phyloP scores from a whole-genome alignment of 2,888 invertebrate genomes.

The Synergus gifuensis region DNA sequence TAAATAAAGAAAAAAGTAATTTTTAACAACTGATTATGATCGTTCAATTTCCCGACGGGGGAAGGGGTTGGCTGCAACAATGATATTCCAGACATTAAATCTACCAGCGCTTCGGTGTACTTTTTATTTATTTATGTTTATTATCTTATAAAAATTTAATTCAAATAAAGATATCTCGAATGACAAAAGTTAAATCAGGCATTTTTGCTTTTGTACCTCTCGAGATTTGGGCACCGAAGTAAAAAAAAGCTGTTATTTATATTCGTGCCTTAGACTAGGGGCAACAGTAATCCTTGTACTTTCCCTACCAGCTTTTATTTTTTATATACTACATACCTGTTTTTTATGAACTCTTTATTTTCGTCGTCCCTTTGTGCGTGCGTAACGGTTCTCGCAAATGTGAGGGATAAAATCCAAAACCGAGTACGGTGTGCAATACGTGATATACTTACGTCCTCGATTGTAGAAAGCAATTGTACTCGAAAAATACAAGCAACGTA shows the following conservation, averaged over 20 bases:
- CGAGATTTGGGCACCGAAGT: constrained; percentile 11
- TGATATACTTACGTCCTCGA: constrained; percentile 31
- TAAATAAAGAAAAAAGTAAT: constrained; percentile 27
- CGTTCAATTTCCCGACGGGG: constrained; percentile 7
- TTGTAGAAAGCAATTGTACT: constrained; percentile 24
- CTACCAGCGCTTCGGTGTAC: constrained; percentile 33
- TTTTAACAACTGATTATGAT: constrained; percentile 22
- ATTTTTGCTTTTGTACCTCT: constrained; percentile 16
- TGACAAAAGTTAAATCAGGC: neutral
- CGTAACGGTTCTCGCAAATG: constrained; percentile 19
- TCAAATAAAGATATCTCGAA: constrained; percentile 24
- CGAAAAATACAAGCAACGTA: constrained; percentile 10
- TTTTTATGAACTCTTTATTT: constrained; percentile 30
- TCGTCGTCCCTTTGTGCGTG: constrained; percentile 35
- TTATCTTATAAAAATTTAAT: constrained; percentile 23
- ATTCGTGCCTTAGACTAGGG: constrained; percentile 37
- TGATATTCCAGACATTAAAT: constrained; percentile 28
- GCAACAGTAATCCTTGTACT: constrained; percentile 13
- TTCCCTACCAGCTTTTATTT: constrained; percentile 35
- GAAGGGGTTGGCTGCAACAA: constrained; percentile 17
- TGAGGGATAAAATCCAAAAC: neutral
- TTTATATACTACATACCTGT: constrained; percentile 2
- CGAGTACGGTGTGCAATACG: constrained; percentile 26
- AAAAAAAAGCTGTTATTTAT: constrained; percentile 39
- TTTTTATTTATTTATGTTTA: constrained; percentile 41